Evolutionary conservation across 2,797 vertebrate species (phyloP), one percentile per base, ranked within the genome.

Genomic region (Scarus forsteni): DNA sequence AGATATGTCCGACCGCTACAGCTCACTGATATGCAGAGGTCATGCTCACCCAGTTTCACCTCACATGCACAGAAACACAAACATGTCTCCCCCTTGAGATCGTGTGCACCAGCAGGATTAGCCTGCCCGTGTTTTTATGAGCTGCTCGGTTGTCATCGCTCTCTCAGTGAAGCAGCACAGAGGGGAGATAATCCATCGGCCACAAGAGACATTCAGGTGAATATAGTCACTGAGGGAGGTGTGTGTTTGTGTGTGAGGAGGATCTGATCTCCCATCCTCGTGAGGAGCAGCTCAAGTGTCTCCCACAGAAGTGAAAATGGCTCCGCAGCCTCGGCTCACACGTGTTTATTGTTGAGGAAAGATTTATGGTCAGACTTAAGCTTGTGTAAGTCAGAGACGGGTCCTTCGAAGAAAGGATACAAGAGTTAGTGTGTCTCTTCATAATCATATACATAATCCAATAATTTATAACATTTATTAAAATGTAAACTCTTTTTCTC

Each of bases 81-180:
- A 40, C 49, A 44, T 6, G 16, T 3, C 40, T 27, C 43, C 19
- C 15, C 5, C 1, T 19, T 9, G 61, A 38, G 35, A 10, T 27
- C 39, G 46, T 45, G 57, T n/a, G 35, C 16, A 49, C 34, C 76
- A 77, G 77, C 63, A n/a, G 83, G 87, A 88, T 90, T 85, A 88
- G 62, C 66, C 50, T 2, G 52, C 50, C 50, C 55, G 36, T 80
- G 76, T 87, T 79, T 86, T 63, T 50, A 66, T 62, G 77, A 82
- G 76, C 35, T 56, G 48, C 73, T 71, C 66, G 59, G 52, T 70
- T 51, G 52, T 65, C 79, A 56, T 48, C 65, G 3, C 8, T 44
- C 64, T 81, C 79, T 64, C 55, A 52, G 40, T 54, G 61, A 71
- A 66, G 68, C 73, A 50, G 70, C 73, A 43, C 60, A 43, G 54